phyloP scores from a whole-genome alignment of 2,113 vertebrate genomes.

The Myanophis thanlyinensis region DNA sequence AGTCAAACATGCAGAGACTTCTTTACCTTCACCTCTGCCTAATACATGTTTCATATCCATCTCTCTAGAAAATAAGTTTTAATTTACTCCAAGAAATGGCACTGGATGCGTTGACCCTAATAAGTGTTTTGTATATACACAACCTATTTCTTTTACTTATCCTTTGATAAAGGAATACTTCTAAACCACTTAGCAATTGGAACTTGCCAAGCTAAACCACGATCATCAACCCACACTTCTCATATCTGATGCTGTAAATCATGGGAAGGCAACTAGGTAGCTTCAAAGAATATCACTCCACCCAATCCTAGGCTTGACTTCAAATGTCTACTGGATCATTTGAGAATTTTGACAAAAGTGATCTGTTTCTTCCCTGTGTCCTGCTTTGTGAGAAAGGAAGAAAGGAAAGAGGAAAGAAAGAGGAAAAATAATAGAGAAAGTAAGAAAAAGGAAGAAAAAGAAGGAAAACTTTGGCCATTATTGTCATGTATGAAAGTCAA shows the following conservation, averaged over 20 bases:
- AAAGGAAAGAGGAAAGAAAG: not conserved
- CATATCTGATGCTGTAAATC: not conserved
- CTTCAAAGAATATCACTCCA: not conserved
- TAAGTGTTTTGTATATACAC: not conserved
- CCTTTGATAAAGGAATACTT: not conserved
- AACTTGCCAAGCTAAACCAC: not conserved
- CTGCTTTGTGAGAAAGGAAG: not conserved
- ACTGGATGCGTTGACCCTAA: not conserved
- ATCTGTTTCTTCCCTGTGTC: not conserved
- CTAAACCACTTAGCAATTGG: not conserved
- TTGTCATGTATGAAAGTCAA: not conserved
- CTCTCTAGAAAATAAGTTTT: not conserved
- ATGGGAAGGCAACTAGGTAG: not conserved
- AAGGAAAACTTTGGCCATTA: not conserved
- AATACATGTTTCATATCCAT: not conserved
- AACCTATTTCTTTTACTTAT: not conserved
- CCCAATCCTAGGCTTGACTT: not conserved
- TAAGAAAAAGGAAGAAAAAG: not conserved
- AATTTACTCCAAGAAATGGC: not conserved
- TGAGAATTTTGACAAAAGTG: not conserved
- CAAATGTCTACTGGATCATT: not conserved
- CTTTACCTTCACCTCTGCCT: not conserved
- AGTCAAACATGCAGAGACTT: not conserved
- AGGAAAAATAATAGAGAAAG: not conserved
- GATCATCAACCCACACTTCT: not conserved